phyloP scores from a whole-genome alignment of 2,888 invertebrate genomes.

The Perdita meconis region DNA sequence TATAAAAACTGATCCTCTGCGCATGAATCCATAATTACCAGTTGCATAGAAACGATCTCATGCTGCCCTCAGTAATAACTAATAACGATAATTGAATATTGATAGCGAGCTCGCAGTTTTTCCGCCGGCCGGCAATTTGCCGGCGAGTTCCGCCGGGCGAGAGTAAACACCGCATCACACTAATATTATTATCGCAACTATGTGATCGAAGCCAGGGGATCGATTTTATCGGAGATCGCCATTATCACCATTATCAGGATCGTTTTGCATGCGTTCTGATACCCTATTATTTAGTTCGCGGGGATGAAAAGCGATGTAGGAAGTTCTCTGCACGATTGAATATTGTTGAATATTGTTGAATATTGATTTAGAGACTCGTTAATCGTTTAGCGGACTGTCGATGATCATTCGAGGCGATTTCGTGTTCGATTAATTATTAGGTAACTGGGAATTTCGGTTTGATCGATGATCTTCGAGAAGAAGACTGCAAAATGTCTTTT shows the following conservation, averaged over 20 bases:
- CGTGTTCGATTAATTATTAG: no score
- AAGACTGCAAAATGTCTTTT: no score
- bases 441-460: no score
- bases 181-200: constrained; percentile 53
- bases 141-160: background rate
- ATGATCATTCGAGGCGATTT: no score
- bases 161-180: constrained; percentile 41
- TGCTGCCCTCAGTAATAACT: constrained; percentile 11
- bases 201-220: no score
- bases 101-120: constrained; percentile 35
- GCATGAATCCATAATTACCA: constrained; percentile 36
- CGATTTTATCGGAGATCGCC: no score
- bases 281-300: constrained; percentile 44
- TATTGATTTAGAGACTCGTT: constrained; percentile 43
- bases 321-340: no score
- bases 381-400: constrained; percentile 37
- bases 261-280: constrained; percentile 18
- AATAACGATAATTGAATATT: constrained; percentile 55
- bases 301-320: constrained; percentile 19
- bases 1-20: background rate
- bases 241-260: constrained; percentile 51
- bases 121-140: constrained; percentile 6
- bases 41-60: no score
- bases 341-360: constrained; percentile 58
- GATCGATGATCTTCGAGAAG: no score